Percentiles rank a stretch among this genome's conserved stretches.
Conservation (phyloP, 1,140 invertebrate genomes). For the Campoletis sonorensis region DNA sequence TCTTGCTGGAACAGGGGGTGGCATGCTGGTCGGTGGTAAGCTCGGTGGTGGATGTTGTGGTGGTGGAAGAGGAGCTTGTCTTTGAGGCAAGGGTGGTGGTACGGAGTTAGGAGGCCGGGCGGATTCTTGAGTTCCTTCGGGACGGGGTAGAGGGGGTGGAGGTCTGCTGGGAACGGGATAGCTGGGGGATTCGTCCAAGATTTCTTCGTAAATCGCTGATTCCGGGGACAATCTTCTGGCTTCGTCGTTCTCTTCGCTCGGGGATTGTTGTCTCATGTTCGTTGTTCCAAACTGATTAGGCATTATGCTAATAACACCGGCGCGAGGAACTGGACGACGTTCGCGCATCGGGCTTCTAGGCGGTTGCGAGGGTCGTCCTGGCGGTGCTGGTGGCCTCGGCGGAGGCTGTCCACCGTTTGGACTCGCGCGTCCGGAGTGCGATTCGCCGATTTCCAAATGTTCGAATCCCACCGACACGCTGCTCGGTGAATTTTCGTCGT, state of each 20-base stretch:
- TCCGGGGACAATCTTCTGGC: slow-evolving; percentile 67
- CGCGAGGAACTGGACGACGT: slow-evolving; percentile 64
- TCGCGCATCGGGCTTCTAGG: slow-evolving; percentile 63
- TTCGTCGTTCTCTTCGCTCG: slow-evolving; percentile 48
- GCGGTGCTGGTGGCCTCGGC: slow-evolving; percentile 72
- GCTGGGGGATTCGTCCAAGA: slow-evolving; percentile 73
- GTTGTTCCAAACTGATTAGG: slow-evolving; percentile 61
- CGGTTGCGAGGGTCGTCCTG: slow-evolving; percentile 79
- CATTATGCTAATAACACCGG: slow-evolving; percentile 69
- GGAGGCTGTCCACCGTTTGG: slow-evolving; percentile 63
- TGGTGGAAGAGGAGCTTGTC: slow-evolving; percentile 77
- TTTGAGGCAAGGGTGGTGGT: slow-evolving; percentile 82
- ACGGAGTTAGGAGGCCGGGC: slow-evolving; percentile 70
- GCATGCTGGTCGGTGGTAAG: slow-evolving; percentile 74
- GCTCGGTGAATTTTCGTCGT: slow-evolving; percentile 72
- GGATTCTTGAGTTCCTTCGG: slow-evolving; percentile 67
- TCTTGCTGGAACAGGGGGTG: slow-evolving; percentile 81
- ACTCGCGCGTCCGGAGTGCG: slow-evolving; percentile 61
- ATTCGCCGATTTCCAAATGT: slow-evolving; percentile 65
- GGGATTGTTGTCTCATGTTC: slow-evolving; percentile 55
- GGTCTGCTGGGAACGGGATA: slow-evolving; percentile 70
- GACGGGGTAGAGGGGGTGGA: slow-evolving; percentile 70
- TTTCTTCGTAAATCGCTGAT: slow-evolving; percentile 78
- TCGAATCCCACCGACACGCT: slow-evolving; percentile 65
- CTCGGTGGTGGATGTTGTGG: slow-evolving; percentile 78